These are phyloP conservation scores for Onthophagus sagittarius DNA, from an alignment of 2,888 invertebrate genomes.

Conservation along the genomic window DNA sequence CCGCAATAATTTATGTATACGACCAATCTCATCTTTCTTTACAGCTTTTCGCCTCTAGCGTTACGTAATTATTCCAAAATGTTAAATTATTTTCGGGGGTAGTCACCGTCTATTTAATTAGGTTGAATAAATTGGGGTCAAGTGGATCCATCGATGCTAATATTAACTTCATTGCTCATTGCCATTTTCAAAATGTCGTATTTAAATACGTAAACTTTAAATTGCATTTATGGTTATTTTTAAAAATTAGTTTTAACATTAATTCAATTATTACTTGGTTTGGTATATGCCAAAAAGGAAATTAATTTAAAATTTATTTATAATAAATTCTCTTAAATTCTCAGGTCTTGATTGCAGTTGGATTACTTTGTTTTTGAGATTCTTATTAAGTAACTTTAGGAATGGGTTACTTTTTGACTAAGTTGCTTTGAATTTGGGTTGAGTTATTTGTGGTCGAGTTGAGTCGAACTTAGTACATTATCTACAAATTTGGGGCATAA, in stretches of 20 bases:
- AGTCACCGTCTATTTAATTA: constrained; percentile 5
- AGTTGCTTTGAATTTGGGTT: no score
- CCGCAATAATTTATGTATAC: not conserved
- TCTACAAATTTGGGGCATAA: no score
- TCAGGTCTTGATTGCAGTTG: no score
- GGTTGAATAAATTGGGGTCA: constrained; percentile 18
- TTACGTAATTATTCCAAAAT: not conserved
- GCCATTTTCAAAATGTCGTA: constrained; percentile 14
- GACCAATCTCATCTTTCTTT: not conserved
- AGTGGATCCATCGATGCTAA: constrained; percentile 4
- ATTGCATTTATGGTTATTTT: constrained; percentile 14
- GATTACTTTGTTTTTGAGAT: no score
- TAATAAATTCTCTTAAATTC: no score
- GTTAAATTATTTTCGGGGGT: not conserved
- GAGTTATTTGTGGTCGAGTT: no score
- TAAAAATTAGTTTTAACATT: not conserved
- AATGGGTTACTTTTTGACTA: no score
- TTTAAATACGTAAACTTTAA: constrained; percentile 15
- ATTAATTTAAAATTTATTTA: no score
- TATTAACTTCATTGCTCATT: not conserved
- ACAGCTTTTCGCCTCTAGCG: not conserved
- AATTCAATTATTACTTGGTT: no score
- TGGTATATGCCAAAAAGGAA: no score
- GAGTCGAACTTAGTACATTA: no score
- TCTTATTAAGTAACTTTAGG: no score